Base-by-base conservation (phyloP, 53 echinoderm and acorn worm genomes). In the Echinometra lucunter region DNA sequence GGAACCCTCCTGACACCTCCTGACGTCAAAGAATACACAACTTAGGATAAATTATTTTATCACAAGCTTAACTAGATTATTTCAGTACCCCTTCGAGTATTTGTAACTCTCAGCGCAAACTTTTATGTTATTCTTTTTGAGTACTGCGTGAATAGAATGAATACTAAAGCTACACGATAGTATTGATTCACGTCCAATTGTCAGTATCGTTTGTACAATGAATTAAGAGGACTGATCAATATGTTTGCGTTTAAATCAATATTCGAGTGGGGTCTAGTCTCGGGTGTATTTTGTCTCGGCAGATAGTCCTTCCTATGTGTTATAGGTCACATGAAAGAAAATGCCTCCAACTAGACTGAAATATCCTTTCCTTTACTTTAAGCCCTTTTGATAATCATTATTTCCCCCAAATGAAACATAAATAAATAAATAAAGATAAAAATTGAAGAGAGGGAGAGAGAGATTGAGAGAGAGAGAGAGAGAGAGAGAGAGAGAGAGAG, bases 61-160 rank as follows among this genome's bases (percentile, higher is more conserved):
- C n/a, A n/a, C n/a, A n/a, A n/a, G n/a, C n/a, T n/a, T n/a, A n/a
- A n/a, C n/a, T n/a, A n/a, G n/a, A n/a, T n/a, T n/a, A n/a, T n/a
- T n/a, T n/a, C n/a, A n/a, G n/a, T n/a, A n/a, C n/a, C n/a, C n/a
- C n/a, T n/a, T n/a, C n/a, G n/a, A n/a, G n/a, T n/a, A n/a, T n/a
- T n/a, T n/a, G n/a, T n/a, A n/a, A 6, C 15, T 32, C 72, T 32
- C 35, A 1, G 23, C 19, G 42, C 38, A 0, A 72, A 78, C 40
- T 78, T 78, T 78, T 37, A 78, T 78, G 78, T 78, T 78, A 40
- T 78, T 78, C 78, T 78, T 78, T 78, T 40, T 1, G 38, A 42
- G 18, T 1, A 78, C 42, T 35, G 78, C 23, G 19, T 78, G 78
- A 38, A 78, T 40, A 42, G 2, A 78, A 40, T 78, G 28, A 78